Percentiles rank a stretch among this genome's conserved stretches.
phyloP scores from a whole-genome alignment of 2,888 invertebrate species.

The Poecilobothrus nobilitatus region DNA sequence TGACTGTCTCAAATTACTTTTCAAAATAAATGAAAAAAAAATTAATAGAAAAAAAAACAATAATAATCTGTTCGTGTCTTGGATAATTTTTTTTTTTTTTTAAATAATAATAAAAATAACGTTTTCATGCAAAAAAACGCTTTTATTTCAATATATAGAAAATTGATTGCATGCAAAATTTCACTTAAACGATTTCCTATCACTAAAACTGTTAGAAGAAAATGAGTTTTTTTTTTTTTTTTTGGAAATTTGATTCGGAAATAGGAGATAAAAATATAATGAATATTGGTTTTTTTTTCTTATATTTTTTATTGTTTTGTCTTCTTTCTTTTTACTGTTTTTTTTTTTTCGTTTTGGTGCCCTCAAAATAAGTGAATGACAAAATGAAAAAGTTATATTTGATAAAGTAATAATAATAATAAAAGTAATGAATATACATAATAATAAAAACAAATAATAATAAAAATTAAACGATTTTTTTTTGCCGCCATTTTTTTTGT shows the following conservation, averaged over 20 bases:
- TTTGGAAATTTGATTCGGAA: neutral
- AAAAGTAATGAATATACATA: too few relatives aligned
- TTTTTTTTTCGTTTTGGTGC: too few relatives aligned
- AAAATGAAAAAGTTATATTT: neutral
- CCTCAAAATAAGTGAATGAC: neutral
- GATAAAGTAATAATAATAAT: slow-evolving; percentile 2
- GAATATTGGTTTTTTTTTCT: neutral
- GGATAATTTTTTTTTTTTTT: neutral
- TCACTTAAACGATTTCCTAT: neutral
- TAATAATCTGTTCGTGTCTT: neutral
- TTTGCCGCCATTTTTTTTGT: neutral
- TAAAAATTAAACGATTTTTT: neutral
- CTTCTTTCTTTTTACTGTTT: too few relatives aligned
- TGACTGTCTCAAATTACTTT: neutral
- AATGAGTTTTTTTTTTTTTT: neutral
- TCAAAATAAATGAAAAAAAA: neutral
- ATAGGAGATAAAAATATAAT: neutral
- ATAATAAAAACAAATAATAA: neutral
- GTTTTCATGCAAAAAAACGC: neutral
- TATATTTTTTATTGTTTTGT: too few relatives aligned
- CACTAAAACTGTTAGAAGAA: neutral
- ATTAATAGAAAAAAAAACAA: neutral
- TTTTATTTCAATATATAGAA: neutral
- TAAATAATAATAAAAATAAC: neutral
- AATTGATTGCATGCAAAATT: slow-evolving; percentile 6